Evolutionary conservation across 2,797 vertebrate genomes (phyloP).

Genomic region (Pangasius macronema): DNA sequence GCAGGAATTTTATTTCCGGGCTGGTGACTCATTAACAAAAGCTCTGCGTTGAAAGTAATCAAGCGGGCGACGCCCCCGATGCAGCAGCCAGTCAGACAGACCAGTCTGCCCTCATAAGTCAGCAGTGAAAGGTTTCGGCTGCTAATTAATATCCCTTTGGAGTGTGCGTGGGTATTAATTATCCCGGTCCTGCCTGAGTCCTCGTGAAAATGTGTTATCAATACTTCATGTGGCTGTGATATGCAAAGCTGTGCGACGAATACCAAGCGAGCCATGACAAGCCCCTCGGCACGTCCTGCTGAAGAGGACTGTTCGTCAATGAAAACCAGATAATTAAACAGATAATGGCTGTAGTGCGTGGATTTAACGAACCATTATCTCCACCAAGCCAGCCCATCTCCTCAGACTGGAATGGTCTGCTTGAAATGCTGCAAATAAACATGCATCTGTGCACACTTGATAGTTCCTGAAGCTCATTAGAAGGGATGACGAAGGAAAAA

Average conservation of each 20-base stretch:
- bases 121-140: conserved; percentile 56
- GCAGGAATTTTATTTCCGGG: conserved; percentile 57
- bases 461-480: conserved; percentile 25
- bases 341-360: conserved; percentile 52
- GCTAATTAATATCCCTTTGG: conserved; percentile 62
- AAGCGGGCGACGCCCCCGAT: conserved; percentile 50
- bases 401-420: conserved; percentile 35
- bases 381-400: conserved; percentile 28
- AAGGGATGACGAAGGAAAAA: background rate
- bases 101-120: conserved; percentile 58
- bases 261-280: conserved; percentile 52
- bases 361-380: conserved; percentile 53
- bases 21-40: conserved; percentile 57
- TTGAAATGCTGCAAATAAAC: conserved; percentile 35
- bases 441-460: conserved; percentile 16
- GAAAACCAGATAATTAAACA: conserved; percentile 58
- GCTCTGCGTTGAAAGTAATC: conserved; percentile 54
- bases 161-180: conserved; percentile 59
- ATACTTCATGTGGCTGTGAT: conserved; percentile 55
- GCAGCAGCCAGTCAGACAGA: conserved; percentile 53
- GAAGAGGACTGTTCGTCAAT: conserved; percentile 47
- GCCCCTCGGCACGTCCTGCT: conserved; percentile 42
- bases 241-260: conserved; percentile 50
- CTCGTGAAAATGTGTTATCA: conserved; percentile 58
- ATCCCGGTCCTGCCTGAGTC: conserved; percentile 46